These are phyloP conservation scores for Oryzias sinensis DNA, from an alignment of 2,797 vertebrate genomes.

Conservation along the genomic window DNA sequence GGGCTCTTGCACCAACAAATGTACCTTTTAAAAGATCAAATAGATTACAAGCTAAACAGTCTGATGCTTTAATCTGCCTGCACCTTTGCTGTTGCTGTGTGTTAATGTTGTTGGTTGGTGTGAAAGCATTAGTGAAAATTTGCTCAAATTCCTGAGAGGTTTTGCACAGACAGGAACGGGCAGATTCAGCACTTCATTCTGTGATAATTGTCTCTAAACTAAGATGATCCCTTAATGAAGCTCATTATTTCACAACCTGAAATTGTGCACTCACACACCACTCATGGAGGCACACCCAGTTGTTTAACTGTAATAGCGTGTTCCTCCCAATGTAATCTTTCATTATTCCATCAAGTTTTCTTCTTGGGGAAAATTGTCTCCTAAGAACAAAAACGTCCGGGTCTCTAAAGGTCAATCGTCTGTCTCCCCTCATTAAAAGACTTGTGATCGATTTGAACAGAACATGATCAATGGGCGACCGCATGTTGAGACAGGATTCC, in stretches of 20 bases:
- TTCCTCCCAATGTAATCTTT: neutral
- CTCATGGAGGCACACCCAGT: neutral
- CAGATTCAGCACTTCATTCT: constrained; percentile 10
- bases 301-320: constrained; percentile 1
- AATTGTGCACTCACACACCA: constrained; percentile 4
- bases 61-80: constrained; percentile 45
- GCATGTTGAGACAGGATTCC: constrained; percentile 13
- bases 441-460: constrained; percentile 61
- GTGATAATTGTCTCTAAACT: constrained; percentile 9
- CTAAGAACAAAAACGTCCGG: constrained; percentile 53
- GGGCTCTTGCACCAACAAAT: constrained; percentile 7
- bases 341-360: constrained; percentile 1
- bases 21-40: constrained; percentile 20
- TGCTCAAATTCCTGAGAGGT: constrained; percentile 8
- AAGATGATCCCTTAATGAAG: constrained; percentile 37
- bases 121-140: constrained; percentile 28
- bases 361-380: constrained; percentile 10
- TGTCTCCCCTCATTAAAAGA: constrained; percentile 46
- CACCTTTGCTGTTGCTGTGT: constrained; percentile 28
- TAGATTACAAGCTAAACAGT: constrained; percentile 25
- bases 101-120: constrained; percentile 12
- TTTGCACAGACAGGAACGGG: constrained; percentile 13
- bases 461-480: constrained; percentile 59
- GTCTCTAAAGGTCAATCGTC: constrained; percentile 53
- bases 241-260: constrained; percentile 2